Base-by-base conservation (phyloP, 2,888 invertebrate genomes). In the Acanthosoma haemorrhoidale region DNA sequence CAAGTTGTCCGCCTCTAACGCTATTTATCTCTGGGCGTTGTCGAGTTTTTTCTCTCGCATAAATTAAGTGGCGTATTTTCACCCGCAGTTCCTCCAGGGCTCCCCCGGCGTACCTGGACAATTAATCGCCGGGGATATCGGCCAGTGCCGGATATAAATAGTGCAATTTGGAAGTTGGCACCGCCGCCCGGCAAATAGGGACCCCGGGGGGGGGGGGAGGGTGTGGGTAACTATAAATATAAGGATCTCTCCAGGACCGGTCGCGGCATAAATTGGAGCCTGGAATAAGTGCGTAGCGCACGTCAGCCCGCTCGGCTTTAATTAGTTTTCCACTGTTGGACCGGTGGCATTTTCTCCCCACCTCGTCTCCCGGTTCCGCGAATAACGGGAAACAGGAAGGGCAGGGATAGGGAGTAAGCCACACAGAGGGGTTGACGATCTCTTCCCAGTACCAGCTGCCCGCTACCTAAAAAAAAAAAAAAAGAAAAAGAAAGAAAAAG, bases 201-300 rank as follows among this genome's bases (percentile, higher is more conserved):
- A n/a, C n/a, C n/a, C n/a, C n/a, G n/a, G n/a, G n/a, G n/a, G n/a
- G n/a, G n/a, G n/a, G n/a, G n/a, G n/a, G n/a, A n/a, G n/a, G n/a
- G n/a, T n/a, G n/a, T n/a, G n/a, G n/a, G 25, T 6, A 21, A 11
- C 43, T 43, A 43, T 43, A 43, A 43, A 43, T 25, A 51, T 25
- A 25, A 18, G n/a, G 5, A 51, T 51, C 51, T n/a, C 18, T 6
- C 9, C 2, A 21, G 11, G 0, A 21, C n/a, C n/a, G n/a, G 21
- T 0, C 51, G 21, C 25, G 51, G 29, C 25, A 25, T 25, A 51
- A 51, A 13, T 51, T 5, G 5, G 5, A 51, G 51, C 51, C 51
- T 51, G 51, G 51, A 51, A 51, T 51, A 51, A 51, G 51, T 51
- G n/a, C 51, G n/a, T n/a, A n/a, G n/a, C n/a, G n/a, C n/a, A n/a